Percentiles rank a stretch among this genome's conserved stretches.
Conservation (phyloP, 2,797 vertebrate species). For the Arrhamphus sclerolepis region DNA sequence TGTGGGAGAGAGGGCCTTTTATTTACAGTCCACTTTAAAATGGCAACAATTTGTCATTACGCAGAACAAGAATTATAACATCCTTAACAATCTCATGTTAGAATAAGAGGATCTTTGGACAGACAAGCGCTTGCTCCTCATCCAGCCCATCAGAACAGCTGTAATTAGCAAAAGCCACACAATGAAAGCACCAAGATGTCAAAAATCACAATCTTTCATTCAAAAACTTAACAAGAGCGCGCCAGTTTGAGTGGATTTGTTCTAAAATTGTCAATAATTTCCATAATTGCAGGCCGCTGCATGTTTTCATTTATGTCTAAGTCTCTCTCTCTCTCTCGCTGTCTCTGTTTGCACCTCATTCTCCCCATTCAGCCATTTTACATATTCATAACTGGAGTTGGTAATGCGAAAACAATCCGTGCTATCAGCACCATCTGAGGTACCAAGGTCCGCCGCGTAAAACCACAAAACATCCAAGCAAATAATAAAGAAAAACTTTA, state of each 20-base stretch:
- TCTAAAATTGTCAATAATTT: constrained; percentile 11
- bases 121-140: constrained; percentile 36
- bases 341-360: constrained; percentile 73
- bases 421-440: constrained; percentile 65
- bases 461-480: constrained; percentile 15
- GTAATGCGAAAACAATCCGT: constrained; percentile 81
- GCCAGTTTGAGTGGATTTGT: constrained; percentile 22
- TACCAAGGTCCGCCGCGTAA: constrained; percentile 33
- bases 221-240: constrained; percentile 52
- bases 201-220: constrained; percentile 32
- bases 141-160: constrained; percentile 63
- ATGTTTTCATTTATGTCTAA: constrained; percentile 53
- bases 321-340: constrained; percentile 58
- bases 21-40: constrained; percentile 53
- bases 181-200: constrained; percentile 31
- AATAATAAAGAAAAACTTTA: constrained; percentile 11
- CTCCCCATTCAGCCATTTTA: constrained; percentile 81
- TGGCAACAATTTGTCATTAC: constrained; percentile 40
- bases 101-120: constrained; percentile 30
- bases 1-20: constrained; percentile 38
- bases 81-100: constrained; percentile 20
- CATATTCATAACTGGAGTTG: constrained; percentile 85
- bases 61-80: constrained; percentile 19
- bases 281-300: constrained; percentile 31
- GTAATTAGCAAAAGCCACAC: constrained; percentile 67